Percentiles rank a stretch among this genome's conserved stretches.
Conservation (phyloP, 2,888 invertebrate species). For the Tenthredo livida region DNA sequence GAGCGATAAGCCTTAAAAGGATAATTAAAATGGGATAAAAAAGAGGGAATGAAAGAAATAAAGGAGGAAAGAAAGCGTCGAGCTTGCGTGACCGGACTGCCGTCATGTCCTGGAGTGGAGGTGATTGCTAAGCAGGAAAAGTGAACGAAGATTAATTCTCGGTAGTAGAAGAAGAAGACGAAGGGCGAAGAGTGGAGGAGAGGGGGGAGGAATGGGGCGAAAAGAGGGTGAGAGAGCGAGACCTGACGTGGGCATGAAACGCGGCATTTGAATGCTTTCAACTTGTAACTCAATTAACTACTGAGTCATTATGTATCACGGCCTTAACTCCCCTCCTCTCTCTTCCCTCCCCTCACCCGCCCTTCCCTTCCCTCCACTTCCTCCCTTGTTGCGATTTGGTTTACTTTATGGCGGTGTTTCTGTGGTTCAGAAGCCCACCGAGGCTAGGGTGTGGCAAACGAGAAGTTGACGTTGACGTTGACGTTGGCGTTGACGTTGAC, state of each 20-base stretch:
- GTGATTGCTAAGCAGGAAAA: constrained; percentile 34
- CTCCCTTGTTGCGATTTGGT: constrained; percentile 22
- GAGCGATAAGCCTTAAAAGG: not conserved
- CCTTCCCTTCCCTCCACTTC: not conserved
- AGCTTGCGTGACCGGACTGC: constrained; percentile 20
- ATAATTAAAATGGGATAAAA: not conserved
- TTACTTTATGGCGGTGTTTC: constrained; percentile 14
- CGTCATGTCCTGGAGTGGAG: constrained; percentile 40
- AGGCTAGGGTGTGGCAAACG: constrained; percentile 25
- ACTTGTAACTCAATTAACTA: constrained; percentile 47
- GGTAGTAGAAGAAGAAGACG: not conserved
- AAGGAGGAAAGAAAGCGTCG: not conserved
- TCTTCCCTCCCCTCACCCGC: not conserved
- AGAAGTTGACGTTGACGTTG: constrained; percentile 20
- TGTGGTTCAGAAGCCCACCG: not conserved
- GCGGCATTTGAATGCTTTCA: constrained; percentile 46
- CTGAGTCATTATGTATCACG: constrained; percentile 36
- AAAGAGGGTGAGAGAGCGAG: not conserved
- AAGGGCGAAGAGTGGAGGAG: not conserved
- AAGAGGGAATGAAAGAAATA: not conserved
- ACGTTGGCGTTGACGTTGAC: not conserved
- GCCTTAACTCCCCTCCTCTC: constrained; percentile 1
- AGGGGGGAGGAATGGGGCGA: not conserved
- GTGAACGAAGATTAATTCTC: constrained; percentile 44
- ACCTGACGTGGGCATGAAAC: constrained; percentile 46